These are phyloP conservation scores for Diploptera punctata DNA, from an alignment of 2,888 invertebrate species.

Conservation along the genomic window DNA sequence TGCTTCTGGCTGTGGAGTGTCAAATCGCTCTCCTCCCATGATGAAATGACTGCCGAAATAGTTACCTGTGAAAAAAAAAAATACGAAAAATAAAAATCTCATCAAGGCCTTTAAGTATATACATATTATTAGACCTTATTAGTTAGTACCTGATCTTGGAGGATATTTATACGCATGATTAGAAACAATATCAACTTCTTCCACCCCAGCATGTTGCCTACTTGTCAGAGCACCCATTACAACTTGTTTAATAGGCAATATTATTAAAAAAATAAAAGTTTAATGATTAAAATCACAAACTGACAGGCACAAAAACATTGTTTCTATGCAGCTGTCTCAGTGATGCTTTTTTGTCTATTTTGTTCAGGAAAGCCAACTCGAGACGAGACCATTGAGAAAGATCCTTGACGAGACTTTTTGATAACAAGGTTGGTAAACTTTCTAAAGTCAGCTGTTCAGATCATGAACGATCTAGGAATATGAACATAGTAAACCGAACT, in stretches of 20 bases:
- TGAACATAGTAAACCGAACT: background rate
- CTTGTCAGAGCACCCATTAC: conserved; percentile 84
- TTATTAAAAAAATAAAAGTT: background rate
- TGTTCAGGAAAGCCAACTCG: background rate
- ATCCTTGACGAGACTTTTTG: background rate
- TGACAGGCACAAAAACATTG: background rate
- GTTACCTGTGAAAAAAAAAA: conserved; percentile 67
- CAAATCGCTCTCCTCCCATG: conserved; percentile 99
- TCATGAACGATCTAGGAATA: background rate
- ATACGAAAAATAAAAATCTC: background rate
- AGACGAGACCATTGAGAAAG: background rate
- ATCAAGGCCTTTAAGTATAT: background rate
- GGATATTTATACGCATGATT: conserved; percentile 95
- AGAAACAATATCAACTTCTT: conserved; percentile 84
- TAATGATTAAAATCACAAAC: background rate
- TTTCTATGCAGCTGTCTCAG: background rate
- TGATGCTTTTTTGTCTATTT: background rate
- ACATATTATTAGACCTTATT: background rate
- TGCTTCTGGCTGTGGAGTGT: conserved; percentile 96
- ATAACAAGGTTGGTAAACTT: background rate
- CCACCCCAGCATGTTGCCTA: conserved; percentile 85
- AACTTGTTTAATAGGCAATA: background rate
- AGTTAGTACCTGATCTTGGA: conserved; percentile 80
- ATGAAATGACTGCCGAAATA: conserved; percentile 98
- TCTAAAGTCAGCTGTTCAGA: background rate